Conservation (phyloP, 2,888 invertebrate genomes). For the Tenthredo amoena region DNA sequence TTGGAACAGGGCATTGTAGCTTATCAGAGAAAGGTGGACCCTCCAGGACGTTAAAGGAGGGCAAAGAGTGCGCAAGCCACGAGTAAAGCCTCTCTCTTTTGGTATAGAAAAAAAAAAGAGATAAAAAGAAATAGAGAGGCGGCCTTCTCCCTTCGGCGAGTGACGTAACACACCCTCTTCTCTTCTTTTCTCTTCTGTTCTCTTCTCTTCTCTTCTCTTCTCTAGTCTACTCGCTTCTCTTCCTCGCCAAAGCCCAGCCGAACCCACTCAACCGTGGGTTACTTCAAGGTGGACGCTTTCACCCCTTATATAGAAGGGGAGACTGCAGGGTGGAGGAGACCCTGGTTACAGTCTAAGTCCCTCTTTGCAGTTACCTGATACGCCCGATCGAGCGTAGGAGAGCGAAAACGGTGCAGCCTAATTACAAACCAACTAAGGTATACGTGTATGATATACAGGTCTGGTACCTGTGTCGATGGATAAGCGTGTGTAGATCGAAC, state of each 20-base stretch:
- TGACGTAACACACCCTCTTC: conserved; percentile 32
- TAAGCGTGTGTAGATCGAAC: background rate
- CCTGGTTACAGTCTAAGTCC: conserved; percentile 25
- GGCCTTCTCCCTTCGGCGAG: background rate
- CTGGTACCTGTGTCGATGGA: background rate
- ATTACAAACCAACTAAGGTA: conserved; percentile 17
- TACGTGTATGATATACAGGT: background rate
- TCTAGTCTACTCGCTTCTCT: background rate
- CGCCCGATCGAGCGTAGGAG: conserved; percentile 42
- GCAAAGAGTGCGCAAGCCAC: conserved; percentile 11
- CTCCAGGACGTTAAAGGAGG: background rate
- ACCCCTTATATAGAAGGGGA: conserved; percentile 26
- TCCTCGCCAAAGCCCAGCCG: conserved; percentile 41
- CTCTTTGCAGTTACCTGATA: conserved; percentile 45
- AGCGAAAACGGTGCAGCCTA: conserved; percentile 47
- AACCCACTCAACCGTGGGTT: conserved; percentile 37
- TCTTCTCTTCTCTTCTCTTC: conserved; percentile 11
- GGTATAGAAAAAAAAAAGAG: background rate
- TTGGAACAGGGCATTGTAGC: conserved; percentile 71
- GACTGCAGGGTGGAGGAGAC: conserved; percentile 8
- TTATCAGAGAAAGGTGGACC: conserved; percentile 59
- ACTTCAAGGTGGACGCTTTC: conserved; percentile 49
- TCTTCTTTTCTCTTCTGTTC: background rate
- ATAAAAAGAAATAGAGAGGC: conserved; percentile 30
- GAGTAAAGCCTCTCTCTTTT: conserved; percentile 25